Conservation (phyloP, 2,113 vertebrate species). For the Mellivora capensis region DNA sequence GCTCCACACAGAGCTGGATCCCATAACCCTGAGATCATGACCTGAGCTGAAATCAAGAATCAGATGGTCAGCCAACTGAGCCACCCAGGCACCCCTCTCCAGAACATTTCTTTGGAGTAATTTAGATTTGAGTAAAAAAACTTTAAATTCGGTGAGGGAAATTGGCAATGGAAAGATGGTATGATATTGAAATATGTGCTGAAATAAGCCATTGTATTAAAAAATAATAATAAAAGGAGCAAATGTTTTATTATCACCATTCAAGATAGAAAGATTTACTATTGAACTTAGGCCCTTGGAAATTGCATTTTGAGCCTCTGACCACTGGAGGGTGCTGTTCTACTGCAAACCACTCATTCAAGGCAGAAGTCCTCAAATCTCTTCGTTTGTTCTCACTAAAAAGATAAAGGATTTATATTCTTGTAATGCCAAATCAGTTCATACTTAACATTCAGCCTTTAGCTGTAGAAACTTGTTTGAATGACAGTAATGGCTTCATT, state of each 20-base stretch:
- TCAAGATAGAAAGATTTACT: not conserved
- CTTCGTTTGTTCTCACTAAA: slow-evolving; percentile 64
- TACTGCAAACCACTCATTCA: slow-evolving; percentile 50
- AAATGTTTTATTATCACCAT: not conserved
- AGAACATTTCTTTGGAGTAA: slow-evolving; percentile 27
- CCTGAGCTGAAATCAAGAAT: too few relatives aligned
- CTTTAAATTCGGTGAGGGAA: slow-evolving; percentile 11
- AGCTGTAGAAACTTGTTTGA: slow-evolving; percentile 78
- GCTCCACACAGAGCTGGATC: too few relatives aligned
- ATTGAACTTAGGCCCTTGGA: not conserved
- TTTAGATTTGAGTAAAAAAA: slow-evolving; percentile 8
- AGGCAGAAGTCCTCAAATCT: slow-evolving; percentile 46
- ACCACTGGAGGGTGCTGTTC: slow-evolving; percentile 79
- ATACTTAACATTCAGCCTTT: slow-evolving; percentile 75
- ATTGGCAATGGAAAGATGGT: not conserved
- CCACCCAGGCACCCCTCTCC: not conserved
- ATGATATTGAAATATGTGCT: not conserved
- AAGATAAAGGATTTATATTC: slow-evolving; percentile 78
- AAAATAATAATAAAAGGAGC: not conserved
- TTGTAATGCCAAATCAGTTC: slow-evolving; percentile 76
- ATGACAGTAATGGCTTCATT: slow-evolving; percentile 81
- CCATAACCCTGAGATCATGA: not conserved
- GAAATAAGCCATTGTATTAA: not conserved
- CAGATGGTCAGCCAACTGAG: not conserved
- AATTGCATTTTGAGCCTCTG: slow-evolving; percentile 18